phyloP scores from a whole-genome alignment of 2,888 invertebrate genomes.

The Hemithea aestivaria region DNA sequence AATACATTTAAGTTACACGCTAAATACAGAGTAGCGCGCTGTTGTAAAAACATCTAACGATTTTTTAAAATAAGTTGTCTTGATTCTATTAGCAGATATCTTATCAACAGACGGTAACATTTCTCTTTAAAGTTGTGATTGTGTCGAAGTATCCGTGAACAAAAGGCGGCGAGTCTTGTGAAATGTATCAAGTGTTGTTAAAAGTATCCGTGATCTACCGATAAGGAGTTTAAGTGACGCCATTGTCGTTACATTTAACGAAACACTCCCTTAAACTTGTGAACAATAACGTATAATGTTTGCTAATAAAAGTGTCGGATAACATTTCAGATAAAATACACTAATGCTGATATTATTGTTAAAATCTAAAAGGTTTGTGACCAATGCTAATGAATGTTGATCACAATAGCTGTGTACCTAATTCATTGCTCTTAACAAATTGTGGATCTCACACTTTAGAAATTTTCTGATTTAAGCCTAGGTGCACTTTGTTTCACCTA shows the following conservation, averaged over 20 bases:
- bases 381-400: too few species aligned
- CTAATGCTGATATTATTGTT: neutral
- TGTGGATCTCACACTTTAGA: too few species aligned
- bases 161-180: slow-evolving; percentile 43
- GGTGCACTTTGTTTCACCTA: too few species aligned
- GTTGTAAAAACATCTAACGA: too few species aligned
- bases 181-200: slow-evolving; percentile 59
- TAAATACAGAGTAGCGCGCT: too few species aligned
- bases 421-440: too few species aligned
- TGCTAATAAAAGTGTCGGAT: slow-evolving; percentile 3
- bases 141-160: slow-evolving; percentile 30
- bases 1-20: too few species aligned
- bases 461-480: too few species aligned
- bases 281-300: slow-evolving; percentile 10
- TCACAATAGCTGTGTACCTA: too few species aligned
- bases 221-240: slow-evolving; percentile 36
- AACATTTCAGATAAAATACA: neutral
- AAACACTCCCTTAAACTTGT: slow-evolving; percentile 29
- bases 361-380: too few species aligned
- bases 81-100: slow-evolving; percentile 17
- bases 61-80: neutral
- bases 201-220: slow-evolving; percentile 42
- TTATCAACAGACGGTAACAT: slow-evolving; percentile 31
- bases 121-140: slow-evolving; percentile 31
- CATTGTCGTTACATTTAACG: slow-evolving; percentile 28